phyloP scores from a whole-genome alignment of 1,140 invertebrate species.

The Drosophila chauvacae region DNA sequence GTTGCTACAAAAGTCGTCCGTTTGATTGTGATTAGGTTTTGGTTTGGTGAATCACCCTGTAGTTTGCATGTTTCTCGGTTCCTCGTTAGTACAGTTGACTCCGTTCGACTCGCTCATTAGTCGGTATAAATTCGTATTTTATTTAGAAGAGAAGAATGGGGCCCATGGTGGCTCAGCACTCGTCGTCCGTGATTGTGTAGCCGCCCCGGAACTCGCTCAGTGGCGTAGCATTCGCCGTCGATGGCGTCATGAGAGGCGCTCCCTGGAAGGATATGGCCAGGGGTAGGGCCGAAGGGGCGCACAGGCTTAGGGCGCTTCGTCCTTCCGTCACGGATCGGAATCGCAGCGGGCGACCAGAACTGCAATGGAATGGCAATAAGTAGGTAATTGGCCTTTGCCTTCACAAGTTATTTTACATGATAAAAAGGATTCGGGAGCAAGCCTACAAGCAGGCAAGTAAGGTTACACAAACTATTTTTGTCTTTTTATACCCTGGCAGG shows the following conservation, averaged over 20 bases:
- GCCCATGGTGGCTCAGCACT: slow-evolving; percentile 57
- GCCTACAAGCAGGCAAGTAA: neutral
- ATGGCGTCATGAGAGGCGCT: slow-evolving; percentile 86
- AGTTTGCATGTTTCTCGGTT: slow-evolving; percentile 37
- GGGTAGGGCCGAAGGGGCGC: slow-evolving; percentile 87
- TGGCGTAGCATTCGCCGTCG: slow-evolving; percentile 75
- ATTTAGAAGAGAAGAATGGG: slow-evolving; percentile 3
- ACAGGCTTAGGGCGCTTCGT: slow-evolving; percentile 86
- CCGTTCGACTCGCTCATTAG: slow-evolving; percentile 13
- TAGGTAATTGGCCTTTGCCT: slow-evolving; percentile 16
- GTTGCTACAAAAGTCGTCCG: slow-evolving; percentile 23
- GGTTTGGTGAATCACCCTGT: slow-evolving; percentile 54
- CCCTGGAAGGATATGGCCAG: slow-evolving; percentile 88
- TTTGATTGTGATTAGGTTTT: slow-evolving; percentile 43
- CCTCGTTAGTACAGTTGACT: slow-evolving; percentile 22
- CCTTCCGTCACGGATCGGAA: slow-evolving; percentile 88
- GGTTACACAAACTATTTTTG: neutral
- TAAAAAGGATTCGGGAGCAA: slow-evolving; percentile 7
- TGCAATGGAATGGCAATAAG: slow-evolving; percentile 74
- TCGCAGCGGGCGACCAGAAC: slow-evolving; percentile 86
- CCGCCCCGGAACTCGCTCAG: slow-evolving; percentile 80
- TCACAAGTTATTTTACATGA: slow-evolving; percentile 4
- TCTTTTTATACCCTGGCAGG: too few relatives aligned
- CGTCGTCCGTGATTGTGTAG: slow-evolving; percentile 81
- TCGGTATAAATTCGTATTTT: slow-evolving; percentile 62